phyloP scores from a whole-genome alignment of 2,888 invertebrate genomes.

The Caenorhabditis sinica region DNA sequence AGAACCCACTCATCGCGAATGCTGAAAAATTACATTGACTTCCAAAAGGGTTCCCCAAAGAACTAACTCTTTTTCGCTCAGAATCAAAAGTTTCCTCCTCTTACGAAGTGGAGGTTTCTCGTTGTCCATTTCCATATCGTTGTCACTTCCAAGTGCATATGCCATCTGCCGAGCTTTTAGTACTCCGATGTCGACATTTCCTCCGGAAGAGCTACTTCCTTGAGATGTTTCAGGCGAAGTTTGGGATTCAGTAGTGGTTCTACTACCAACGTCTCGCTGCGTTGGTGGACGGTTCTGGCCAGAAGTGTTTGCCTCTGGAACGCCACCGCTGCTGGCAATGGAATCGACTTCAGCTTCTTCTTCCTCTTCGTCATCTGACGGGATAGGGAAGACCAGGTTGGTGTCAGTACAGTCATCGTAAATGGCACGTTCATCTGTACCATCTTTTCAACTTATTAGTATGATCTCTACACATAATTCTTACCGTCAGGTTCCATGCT shows the following conservation, averaged over 20 bases:
- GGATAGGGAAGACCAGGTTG: constrained; percentile 56
- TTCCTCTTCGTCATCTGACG: constrained; percentile 33
- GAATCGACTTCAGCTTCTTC: constrained; percentile 20
- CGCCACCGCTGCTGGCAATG: not conserved
- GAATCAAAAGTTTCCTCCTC: constrained; percentile 50
- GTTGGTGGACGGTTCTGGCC: not conserved
- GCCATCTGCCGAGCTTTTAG: constrained; percentile 40
- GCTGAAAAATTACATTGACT: constrained; percentile 22
- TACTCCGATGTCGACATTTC: constrained; percentile 11
- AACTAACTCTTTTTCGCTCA: constrained; percentile 59
- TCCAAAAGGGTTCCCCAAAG: not conserved
- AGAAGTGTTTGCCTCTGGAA: not conserved
- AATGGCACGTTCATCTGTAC: constrained; percentile 24
- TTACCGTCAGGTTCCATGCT: constrained; percentile 60
- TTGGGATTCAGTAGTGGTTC: not conserved
- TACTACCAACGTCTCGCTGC: not conserved
- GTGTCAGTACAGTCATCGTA: constrained; percentile 61
- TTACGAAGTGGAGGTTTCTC: constrained; percentile 18
- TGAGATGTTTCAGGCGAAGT: not conserved
- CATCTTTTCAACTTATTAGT: not conserved
- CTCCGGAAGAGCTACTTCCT: not conserved
- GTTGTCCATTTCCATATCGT: constrained; percentile 6
- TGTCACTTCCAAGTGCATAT: constrained; percentile 23
- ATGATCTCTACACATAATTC: not conserved
- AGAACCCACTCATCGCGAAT: constrained; percentile 59